Evolutionary conservation across 2,113 vertebrate species (phyloP).

Genomic region (Pristiophorus japonicus): DNA sequence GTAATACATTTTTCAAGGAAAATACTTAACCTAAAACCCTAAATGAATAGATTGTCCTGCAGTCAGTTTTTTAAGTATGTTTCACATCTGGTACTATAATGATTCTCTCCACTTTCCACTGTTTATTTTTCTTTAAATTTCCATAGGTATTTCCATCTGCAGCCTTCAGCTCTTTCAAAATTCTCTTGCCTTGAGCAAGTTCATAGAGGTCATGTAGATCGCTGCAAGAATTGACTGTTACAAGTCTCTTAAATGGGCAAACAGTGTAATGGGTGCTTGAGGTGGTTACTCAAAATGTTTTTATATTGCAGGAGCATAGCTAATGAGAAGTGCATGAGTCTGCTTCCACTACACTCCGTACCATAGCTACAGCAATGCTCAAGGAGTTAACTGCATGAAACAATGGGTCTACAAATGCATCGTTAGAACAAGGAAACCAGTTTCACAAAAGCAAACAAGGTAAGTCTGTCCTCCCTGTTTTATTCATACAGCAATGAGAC

Average conservation of each 20-base stretch:
- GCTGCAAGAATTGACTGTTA: not conserved
- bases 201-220: not conserved
- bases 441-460: not conserved
- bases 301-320: not conserved
- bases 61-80: constrained; percentile 15
- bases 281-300: not conserved
- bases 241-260: not conserved
- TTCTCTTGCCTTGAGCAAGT: not conserved
- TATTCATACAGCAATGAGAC: not conserved
- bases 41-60: constrained; percentile 16
- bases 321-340: not conserved
- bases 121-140: not conserved
- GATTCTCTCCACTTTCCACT: not conserved
- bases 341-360: not conserved
- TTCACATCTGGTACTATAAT: not conserved
- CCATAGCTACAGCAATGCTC: not conserved
- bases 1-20: constrained; percentile 31
- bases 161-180: not conserved
- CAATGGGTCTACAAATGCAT: not conserved
- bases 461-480: not conserved
- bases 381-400: not conserved
- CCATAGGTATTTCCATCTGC: not conserved
- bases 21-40: constrained; percentile 6
- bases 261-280: not conserved
- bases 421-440: not conserved